Evolutionary conservation across 2,797 vertebrate genomes (phyloP).

Genomic region (Euphonia xanthogaster): DNA sequence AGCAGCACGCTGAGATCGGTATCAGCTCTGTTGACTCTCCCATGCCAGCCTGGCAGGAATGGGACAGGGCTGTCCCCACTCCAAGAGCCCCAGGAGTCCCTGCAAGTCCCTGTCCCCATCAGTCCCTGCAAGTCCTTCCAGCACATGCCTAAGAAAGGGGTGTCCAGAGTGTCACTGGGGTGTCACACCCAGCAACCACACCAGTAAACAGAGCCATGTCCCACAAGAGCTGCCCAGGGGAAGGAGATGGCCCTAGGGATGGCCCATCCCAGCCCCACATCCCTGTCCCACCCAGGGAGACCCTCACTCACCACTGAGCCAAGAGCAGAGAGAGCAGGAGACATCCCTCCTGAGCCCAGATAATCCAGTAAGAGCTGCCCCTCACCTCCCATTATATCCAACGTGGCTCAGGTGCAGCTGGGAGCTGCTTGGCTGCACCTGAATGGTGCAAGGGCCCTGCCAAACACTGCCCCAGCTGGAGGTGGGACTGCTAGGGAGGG

Average conservation of each 20-base stretch:
- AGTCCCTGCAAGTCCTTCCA: background rate
- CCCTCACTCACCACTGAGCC: background rate
- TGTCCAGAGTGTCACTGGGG: fast-evolving
- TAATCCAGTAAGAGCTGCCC: background rate
- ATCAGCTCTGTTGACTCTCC: background rate
- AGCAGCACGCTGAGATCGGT: background rate
- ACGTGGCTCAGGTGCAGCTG: fast-evolving
- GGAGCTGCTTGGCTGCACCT: background rate
- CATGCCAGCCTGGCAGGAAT: background rate
- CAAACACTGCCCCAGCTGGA: background rate
- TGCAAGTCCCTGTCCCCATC: background rate
- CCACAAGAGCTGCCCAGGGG: background rate
- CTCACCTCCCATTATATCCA: background rate
- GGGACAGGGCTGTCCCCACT: background rate
- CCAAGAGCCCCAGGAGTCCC: fast-evolving
- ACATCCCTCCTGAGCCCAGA: background rate
- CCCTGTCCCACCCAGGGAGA: background rate
- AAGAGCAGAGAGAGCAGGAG: background rate
- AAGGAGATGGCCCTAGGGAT: background rate
- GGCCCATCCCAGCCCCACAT: background rate
- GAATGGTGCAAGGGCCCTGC: background rate
- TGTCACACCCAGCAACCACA: fast-evolving
- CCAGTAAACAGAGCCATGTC: fast-evolving
- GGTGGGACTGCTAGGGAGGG: background rate
- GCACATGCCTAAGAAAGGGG: background rate